These are phyloP conservation scores for Caenorhabditis plicata DNA, from an alignment of 2,888 invertebrate genomes.

Conservation along the genomic window DNA sequence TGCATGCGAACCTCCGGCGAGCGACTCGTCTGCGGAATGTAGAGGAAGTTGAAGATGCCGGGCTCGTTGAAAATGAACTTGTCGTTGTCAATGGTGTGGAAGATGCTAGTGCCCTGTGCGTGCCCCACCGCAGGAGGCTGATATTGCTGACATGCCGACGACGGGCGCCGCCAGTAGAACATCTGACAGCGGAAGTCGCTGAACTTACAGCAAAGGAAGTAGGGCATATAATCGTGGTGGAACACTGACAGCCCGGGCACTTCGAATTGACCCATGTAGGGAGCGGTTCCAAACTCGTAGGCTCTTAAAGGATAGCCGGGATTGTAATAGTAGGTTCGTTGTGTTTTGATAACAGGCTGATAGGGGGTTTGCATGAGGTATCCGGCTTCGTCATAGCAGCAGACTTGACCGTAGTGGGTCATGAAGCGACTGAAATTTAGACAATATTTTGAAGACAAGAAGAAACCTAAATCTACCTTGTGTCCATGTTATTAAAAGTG, in stretches of 20 bases:
- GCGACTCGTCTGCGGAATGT: constrained; percentile 54
- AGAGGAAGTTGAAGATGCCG: constrained; percentile 63
- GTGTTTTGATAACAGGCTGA: constrained; percentile 73
- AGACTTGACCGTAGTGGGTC: constrained; percentile 79
- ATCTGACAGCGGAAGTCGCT: constrained; percentile 90
- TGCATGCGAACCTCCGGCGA: constrained; percentile 63
- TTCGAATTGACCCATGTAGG: constrained; percentile 92
- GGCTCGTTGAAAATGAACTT: constrained; percentile 92
- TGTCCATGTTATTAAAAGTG: constrained; percentile 35
- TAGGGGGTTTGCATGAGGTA: constrained; percentile 91
- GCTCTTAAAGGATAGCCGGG: constrained; percentile 65
- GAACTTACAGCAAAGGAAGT: constrained; percentile 92
- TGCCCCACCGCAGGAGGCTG: constrained; percentile 69
- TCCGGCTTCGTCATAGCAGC: constrained; percentile 90
- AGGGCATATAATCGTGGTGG: constrained; percentile 91
- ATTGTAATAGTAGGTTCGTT: constrained; percentile 53
- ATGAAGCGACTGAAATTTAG: constrained; percentile 50
- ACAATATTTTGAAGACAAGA: not conserved
- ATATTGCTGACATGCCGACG: constrained; percentile 86
- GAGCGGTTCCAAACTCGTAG: constrained; percentile 84
- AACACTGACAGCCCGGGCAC: constrained; percentile 92
- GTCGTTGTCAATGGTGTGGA: constrained; percentile 81
- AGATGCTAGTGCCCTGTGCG: constrained; percentile 88
- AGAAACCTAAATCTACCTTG: constrained; percentile 28
- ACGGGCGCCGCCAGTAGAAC: constrained; percentile 84